phyloP scores from a whole-genome alignment of 2,113 vertebrate genomes.

The Pterocles orientalis region DNA sequence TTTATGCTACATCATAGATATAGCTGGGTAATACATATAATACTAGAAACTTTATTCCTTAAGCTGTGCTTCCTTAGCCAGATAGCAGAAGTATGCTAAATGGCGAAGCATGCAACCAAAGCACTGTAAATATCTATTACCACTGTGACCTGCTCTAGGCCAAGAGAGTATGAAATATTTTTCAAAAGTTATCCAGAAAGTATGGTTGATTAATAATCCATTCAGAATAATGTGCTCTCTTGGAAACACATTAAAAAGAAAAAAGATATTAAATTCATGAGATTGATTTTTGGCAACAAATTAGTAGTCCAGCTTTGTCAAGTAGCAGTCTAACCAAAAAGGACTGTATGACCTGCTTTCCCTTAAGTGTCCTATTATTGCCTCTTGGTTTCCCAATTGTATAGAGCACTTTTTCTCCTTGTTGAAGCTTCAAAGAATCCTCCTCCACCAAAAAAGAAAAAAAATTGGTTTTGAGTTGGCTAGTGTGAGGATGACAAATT shows the following conservation, averaged over 20 bases:
- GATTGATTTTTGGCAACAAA: background rate
- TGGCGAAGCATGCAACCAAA: background rate
- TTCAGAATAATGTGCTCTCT: background rate
- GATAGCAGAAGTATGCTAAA: background rate
- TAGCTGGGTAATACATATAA: background rate
- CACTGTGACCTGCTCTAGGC: background rate
- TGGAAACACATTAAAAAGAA: background rate
- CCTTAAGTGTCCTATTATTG: background rate
- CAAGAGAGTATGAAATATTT: background rate
- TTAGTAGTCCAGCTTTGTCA: background rate
- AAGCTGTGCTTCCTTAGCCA: background rate
- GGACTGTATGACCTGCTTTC: background rate
- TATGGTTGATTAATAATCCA: background rate
- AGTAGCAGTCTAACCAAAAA: background rate
- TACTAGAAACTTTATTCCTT: background rate
- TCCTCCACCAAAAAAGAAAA: background rate
- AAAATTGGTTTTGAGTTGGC: background rate
- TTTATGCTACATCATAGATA: background rate
- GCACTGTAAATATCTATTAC: background rate
- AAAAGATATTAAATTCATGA: background rate
- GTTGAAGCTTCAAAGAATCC: background rate
- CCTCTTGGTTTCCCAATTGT: background rate
- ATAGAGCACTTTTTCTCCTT: background rate
- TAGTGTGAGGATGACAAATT: background rate
- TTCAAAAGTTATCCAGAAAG: background rate